Percentiles rank a stretch among this genome's conserved stretches.
These are phyloP conservation scores for Nudaria mundana DNA, from an alignment of 2,888 invertebrate genomes.

Conservation along the genomic window DNA sequence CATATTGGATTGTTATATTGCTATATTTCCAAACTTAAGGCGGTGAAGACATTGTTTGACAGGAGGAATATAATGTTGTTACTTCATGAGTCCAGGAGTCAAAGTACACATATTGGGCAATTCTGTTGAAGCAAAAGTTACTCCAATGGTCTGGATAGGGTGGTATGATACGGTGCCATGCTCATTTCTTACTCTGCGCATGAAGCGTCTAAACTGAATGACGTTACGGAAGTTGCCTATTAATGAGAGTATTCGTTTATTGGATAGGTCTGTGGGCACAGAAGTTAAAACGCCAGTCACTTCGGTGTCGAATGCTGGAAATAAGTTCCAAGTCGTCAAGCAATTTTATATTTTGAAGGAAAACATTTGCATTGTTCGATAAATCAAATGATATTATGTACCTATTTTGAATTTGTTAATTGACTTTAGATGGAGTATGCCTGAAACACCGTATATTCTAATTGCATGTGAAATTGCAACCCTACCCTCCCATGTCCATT, in stretches of 20 bases:
- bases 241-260: background rate
- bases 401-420: background rate
- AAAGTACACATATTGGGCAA: background rate
- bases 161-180: background rate
- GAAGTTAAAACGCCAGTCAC: background rate
- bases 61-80: background rate
- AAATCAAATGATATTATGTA: background rate
- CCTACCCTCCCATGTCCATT: too few species aligned
- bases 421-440: background rate
- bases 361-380: too few species aligned
- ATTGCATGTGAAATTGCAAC: background rate
- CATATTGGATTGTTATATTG: too few species aligned
- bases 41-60: constrained; percentile 1
- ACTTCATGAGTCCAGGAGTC: constrained; percentile 1
- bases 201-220: background rate
- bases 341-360: background rate
- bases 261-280: background rate
- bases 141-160: background rate
- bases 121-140: background rate
- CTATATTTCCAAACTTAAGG: background rate
- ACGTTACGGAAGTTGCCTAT: background rate
- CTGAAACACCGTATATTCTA: background rate
- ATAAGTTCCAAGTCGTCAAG: background rate
- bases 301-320: background rate
- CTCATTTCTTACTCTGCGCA: too few species aligned